Evolutionary conservation across 2,888 invertebrate genomes (phyloP), one percentile per base, ranked within the genome.

Genomic region (Ophion ellenae): DNA sequence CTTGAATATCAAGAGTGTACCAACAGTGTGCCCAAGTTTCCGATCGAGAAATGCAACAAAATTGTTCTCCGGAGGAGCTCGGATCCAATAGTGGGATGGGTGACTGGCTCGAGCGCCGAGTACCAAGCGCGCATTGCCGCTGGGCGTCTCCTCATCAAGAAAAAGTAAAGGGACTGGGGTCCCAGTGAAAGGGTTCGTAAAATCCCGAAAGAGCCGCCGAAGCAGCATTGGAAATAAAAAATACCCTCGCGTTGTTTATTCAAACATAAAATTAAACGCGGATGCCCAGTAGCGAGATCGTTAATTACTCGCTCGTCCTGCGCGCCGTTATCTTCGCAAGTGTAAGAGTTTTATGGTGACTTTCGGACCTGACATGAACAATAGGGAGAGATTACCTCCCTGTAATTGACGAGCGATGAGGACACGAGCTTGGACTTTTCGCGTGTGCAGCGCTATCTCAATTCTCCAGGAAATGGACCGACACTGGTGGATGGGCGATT

Each of bases 291-390:
- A 40, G 32, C 20, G 32, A 32, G 45, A 53, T 71, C 47, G 47
- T 47, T 71, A 79, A 64, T 79, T n/a, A 61, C 71, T 64, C 63
- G 36, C 59, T 63, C 36, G 73, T 57, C 66, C 20, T 40, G 10
- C 71, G 2, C n/a, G 28, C 24, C 57, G 66, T 73, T 57, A 71
- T 63, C 28, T 63, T 28, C 61, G 47, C 36, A 47, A 71, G 24
- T 75, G 70, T 32, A 63, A 53, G 63, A 81, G 63, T 47, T 59
- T 81, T 76, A 82, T 47, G 81, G 63, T 53, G 70, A n/a, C 20
- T 70, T 10, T 70, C 9, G 66, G 14, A 71, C 69, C 71, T 76
- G 61, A 61, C 69, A 69, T 28, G 24, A 53, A 64, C 45, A 36
- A 71, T 71, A 77, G 20, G 28, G 64, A 24, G n/a, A n/a, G n/a